These are phyloP conservation scores for Amphimedon queenslandica DNA, from an alignment of 37 sponge, comb jelly and placozoan genomes.

Conservation along the genomic window DNA sequence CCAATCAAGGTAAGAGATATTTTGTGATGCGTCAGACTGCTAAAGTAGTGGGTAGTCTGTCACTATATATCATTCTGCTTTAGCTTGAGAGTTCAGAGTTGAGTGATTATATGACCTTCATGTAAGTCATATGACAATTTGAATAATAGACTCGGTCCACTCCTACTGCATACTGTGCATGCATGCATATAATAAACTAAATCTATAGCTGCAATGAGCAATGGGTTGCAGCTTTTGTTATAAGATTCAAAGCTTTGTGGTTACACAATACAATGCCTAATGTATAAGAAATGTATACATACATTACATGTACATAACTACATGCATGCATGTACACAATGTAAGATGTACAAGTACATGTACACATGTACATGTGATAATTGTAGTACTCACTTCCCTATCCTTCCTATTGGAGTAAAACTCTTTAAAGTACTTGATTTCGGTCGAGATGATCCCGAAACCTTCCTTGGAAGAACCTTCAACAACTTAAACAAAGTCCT, in stretches of 20 bases:
- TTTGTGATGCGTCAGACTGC: too few relatives aligned
- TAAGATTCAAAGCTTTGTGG: not conserved
- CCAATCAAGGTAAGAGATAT: too few relatives aligned
- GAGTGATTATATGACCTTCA: too few relatives aligned
- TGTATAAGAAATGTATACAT: not conserved
- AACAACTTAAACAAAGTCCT: constrained; percentile 65
- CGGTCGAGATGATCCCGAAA: not conserved
- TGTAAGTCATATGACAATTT: too few relatives aligned
- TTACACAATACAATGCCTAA: not conserved
- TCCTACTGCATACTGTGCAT: not conserved
- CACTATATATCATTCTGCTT: too few relatives aligned
- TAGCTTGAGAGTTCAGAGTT: too few relatives aligned
- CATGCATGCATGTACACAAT: not conserved
- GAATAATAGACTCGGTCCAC: too few relatives aligned
- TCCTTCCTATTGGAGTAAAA: too few relatives aligned
- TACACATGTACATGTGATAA: not conserved
- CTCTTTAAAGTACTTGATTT: too few relatives aligned
- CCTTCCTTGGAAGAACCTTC: constrained; percentile 52
- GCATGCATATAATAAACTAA: not conserved
- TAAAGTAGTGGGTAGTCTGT: too few relatives aligned
- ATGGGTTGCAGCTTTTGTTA: not conserved
- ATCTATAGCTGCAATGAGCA: not conserved
- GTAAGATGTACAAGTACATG: not conserved
- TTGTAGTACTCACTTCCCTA: too few relatives aligned
- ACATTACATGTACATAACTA: not conserved